These are phyloP conservation scores for Athetis lepigone DNA, from an alignment of 2,888 invertebrate species.

Conservation along the genomic window DNA sequence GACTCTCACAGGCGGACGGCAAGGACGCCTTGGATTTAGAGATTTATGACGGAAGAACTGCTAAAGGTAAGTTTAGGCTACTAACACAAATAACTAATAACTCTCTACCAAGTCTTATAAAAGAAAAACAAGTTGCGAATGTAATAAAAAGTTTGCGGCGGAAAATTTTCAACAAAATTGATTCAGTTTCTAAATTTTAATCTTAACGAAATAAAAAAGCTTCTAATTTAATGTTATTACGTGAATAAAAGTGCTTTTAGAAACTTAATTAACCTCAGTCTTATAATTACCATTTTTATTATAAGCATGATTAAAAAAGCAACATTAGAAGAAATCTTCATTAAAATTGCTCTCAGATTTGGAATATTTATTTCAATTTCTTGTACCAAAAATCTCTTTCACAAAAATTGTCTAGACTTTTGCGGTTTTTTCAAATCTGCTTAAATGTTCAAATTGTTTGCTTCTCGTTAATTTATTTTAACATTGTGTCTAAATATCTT, in stretches of 20 bases:
- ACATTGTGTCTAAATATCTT: too few species aligned
- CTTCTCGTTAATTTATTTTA: too few species aligned
- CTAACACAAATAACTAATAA: too few species aligned
- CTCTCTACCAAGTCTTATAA: too few species aligned
- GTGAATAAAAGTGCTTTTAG: constrained; percentile 25
- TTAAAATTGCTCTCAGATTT: constrained; percentile 15
- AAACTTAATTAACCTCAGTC: constrained; percentile 32
- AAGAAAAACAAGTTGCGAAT: background rate
- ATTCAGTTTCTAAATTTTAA: constrained; percentile 15
- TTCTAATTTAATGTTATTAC: constrained; percentile 29
- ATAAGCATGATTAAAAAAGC: constrained; percentile 17
- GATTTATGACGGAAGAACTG: constrained; percentile 84
- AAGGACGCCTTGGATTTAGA: constrained; percentile 87
- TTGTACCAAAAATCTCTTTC: background rate
- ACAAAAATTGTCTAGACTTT: background rate
- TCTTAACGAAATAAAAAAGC: constrained; percentile 31
- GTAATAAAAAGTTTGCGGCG: background rate
- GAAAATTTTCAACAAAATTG: background rate
- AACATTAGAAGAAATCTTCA: constrained; percentile 27
- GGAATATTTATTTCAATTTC: constrained; percentile 12
- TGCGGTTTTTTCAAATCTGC: background rate
- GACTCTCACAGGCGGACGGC: constrained; percentile 85
- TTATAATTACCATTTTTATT: constrained; percentile 38
- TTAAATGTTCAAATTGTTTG: background rate
- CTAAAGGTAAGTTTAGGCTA: constrained; percentile 78